Evolutionary conservation across 2,113 vertebrate species (phyloP).

Genomic region (Zosterops pallidus): DNA sequence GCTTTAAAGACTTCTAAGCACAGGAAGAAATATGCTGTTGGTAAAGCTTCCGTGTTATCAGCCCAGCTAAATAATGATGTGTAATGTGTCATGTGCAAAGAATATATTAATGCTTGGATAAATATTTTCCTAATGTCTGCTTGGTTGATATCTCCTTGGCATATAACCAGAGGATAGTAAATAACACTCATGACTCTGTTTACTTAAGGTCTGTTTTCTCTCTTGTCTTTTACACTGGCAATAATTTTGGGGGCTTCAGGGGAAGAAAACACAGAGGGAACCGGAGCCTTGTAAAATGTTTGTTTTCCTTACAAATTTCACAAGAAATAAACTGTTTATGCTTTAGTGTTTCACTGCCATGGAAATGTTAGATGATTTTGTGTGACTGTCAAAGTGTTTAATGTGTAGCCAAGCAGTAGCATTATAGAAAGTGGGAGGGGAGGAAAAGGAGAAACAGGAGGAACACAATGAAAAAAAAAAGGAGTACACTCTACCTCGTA

Average conservation of each 20-base stretch:
- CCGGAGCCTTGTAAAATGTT: conserved; percentile 49
- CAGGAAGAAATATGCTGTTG: conserved; percentile 70
- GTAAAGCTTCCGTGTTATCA: conserved; percentile 76
- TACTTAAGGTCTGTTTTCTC: conserved; percentile 74
- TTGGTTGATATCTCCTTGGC: conserved; percentile 73
- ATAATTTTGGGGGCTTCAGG: conserved; percentile 29
- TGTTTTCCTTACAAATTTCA: conserved; percentile 62
- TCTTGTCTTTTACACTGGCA: conserved; percentile 56
- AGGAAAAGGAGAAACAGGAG: conserved; percentile 4
- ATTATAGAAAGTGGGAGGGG: neutral
- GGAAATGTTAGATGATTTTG: conserved; percentile 61
- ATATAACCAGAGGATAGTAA: conserved; percentile 74
- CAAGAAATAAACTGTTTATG: conserved; percentile 62
- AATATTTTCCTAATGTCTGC: conserved; percentile 81
- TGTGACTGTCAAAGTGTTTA: conserved; percentile 40
- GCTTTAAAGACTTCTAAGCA: conserved; percentile 65
- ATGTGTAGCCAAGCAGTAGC: conserved; percentile 67
- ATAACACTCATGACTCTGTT: conserved; percentile 72
- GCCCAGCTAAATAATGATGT: conserved; percentile 76
- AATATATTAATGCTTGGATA: conserved; percentile 76
- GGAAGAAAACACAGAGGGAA: conserved; percentile 21
- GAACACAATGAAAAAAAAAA: conserved; percentile 28
- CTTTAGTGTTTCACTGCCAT: conserved; percentile 36
- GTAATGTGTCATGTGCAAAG: conserved; percentile 72
- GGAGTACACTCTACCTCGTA: neutral